These are phyloP conservation scores for Bujurquina vittata DNA, from an alignment of 2,113 vertebrate genomes.

Conservation along the genomic window DNA sequence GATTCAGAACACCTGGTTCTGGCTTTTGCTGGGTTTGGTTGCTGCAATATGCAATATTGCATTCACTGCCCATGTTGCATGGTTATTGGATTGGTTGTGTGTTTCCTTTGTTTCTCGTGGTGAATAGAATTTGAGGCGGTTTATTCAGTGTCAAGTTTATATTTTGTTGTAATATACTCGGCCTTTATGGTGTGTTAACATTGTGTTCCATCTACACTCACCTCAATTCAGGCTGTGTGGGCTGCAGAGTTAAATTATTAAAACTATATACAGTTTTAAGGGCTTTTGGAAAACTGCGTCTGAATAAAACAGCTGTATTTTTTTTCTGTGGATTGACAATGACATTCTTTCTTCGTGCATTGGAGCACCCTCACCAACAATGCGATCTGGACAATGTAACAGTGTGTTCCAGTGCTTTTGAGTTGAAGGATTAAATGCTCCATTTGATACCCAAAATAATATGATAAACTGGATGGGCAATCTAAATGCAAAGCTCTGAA, in stretches of 20 bases:
- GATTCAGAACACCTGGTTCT: background rate
- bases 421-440: constrained; percentile 1
- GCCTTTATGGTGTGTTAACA: constrained; percentile 1
- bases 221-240: background rate
- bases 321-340: background rate
- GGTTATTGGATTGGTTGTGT: background rate
- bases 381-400: background rate
- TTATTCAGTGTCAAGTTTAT: background rate
- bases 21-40: background rate
- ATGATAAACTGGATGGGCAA: background rate
- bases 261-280: background rate
- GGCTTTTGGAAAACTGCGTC: background rate
- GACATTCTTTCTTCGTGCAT: background rate
- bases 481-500: background rate
- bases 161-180: background rate
- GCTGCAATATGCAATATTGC: background rate
- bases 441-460: background rate
- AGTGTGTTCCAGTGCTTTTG: background rate
- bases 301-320: background rate
- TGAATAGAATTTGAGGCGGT: background rate
- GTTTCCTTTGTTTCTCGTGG: background rate
- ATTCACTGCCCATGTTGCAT: background rate
- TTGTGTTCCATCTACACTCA: background rate
- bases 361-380: background rate
- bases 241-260: background rate